Conservation (phyloP, 2,797 vertebrate genomes). For the Todus mexicanus region DNA sequence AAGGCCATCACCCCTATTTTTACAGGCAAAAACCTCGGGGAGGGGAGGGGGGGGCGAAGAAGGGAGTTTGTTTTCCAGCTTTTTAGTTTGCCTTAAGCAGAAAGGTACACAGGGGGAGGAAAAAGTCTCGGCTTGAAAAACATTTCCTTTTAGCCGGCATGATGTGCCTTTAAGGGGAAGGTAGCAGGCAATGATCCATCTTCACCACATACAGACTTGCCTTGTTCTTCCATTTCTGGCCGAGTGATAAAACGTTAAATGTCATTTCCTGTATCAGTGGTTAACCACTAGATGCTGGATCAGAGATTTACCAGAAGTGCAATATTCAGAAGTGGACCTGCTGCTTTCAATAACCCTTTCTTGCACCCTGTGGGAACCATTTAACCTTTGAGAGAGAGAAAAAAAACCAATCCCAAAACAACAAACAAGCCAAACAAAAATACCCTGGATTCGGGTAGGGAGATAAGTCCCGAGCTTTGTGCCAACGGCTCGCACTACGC, state of each 20-base stretch:
- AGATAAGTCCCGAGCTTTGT: background rate
- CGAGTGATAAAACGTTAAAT: constrained; percentile 77
- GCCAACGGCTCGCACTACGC: background rate
- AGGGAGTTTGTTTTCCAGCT: constrained; percentile 6
- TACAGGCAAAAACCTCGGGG: background rate
- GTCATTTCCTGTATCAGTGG: constrained; percentile 80
- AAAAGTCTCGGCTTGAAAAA: background rate
- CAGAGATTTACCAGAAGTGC: constrained; percentile 78
- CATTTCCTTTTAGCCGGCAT: constrained; percentile 30
- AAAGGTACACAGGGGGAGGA: background rate
- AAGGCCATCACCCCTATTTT: background rate
- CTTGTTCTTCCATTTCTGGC: constrained; percentile 79
- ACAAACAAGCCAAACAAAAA: background rate
- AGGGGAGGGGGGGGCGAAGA: background rate
- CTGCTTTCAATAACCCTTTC: constrained; percentile 74
- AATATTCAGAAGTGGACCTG: constrained; percentile 66
- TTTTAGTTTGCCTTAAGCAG: constrained; percentile 5
- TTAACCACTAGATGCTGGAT: constrained; percentile 77
- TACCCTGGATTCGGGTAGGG: background rate
- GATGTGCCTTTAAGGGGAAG: constrained; percentile 72
- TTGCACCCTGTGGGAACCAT: constrained; percentile 66
- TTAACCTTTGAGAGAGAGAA: constrained; percentile 46
- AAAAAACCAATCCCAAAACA: background rate
- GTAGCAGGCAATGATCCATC: constrained; percentile 68
- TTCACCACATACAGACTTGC: constrained; percentile 69